These are phyloP conservation scores for Vanessa cardui DNA, from an alignment of 2,888 invertebrate species.

Conservation along the genomic window DNA sequence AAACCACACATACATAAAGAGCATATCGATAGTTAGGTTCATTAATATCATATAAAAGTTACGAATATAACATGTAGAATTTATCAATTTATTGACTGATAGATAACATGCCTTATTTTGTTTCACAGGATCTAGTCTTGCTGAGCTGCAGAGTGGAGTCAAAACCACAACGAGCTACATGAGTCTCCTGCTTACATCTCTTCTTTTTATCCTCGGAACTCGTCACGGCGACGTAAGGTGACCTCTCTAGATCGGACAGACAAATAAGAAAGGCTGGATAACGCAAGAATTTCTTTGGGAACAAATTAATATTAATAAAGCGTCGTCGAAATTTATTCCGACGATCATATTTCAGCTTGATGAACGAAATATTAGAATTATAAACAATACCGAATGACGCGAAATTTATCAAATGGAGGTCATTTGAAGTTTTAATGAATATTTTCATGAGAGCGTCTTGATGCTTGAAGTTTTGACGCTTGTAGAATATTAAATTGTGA, in stretches of 20 bases:
- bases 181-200: constrained; percentile 59
- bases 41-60: no score
- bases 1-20: no score
- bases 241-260: constrained; percentile 52
- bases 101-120: neutral
- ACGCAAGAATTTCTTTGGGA: constrained; percentile 51
- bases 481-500: constrained; percentile 16
- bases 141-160: constrained; percentile 75
- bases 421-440: constrained; percentile 27
- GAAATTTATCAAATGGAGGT: constrained; percentile 28
- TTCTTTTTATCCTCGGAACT: constrained; percentile 57
- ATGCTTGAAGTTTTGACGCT: constrained; percentile 14
- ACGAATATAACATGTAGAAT: no score
- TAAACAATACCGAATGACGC: constrained; percentile 30
- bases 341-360: constrained; percentile 33
- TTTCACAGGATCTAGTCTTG: constrained; percentile 70
- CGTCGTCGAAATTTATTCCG: constrained; percentile 31
- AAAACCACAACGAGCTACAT: constrained; percentile 70
- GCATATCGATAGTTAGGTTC: no score
- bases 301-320: constrained; percentile 47
- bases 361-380: constrained; percentile 30
- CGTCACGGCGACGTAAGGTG: constrained; percentile 65
- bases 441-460: constrained; percentile 10
- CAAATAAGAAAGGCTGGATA: constrained; percentile 43
- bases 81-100: no score